A percentile compares a stretch with the other conserved stretches of the same genome.
Evolutionary conservation across 2,113 vertebrate genomes (phyloP).

Genomic region (Scophthalmus maximus): DNA sequence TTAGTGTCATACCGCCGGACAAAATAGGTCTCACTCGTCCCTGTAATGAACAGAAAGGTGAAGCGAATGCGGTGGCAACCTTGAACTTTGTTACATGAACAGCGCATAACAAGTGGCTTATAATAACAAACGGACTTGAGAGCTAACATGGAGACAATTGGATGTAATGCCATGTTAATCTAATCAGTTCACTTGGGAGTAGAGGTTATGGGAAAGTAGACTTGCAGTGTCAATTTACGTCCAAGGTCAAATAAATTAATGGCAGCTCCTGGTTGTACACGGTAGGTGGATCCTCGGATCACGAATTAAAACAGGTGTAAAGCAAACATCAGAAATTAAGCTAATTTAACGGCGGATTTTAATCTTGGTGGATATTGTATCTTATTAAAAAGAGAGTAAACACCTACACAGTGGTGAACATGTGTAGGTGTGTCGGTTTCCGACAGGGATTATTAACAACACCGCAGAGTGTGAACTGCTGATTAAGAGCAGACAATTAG

Average conservation of each 20-base stretch:
- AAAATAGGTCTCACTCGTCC: constrained; percentile 20
- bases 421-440: neutral
- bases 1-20: neutral
- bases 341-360: constrained; percentile 37
- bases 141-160: constrained; percentile 59
- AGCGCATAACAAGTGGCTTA: constrained; percentile 34
- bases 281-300: constrained; percentile 12
- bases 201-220: constrained; percentile 55
- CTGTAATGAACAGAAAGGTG: constrained; percentile 34
- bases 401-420: neutral
- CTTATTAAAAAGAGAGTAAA: neutral
- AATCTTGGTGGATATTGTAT: constrained; percentile 10
- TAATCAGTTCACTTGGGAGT: constrained; percentile 64
- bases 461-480: neutral
- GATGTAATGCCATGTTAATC: constrained; percentile 59
- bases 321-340: constrained; percentile 30
- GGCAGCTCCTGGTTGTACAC: constrained; percentile 29
- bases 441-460: neutral
- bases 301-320: constrained; percentile 27
- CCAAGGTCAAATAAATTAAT: constrained; percentile 68
- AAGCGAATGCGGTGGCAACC: constrained; percentile 46
- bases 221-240: constrained; percentile 38
- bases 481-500: constrained; percentile 13
- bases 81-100: constrained; percentile 70
- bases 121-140: constrained; percentile 46